Evolutionary conservation across 2,113 vertebrate species (phyloP).

Genomic region (Crocuta crocuta): DNA sequence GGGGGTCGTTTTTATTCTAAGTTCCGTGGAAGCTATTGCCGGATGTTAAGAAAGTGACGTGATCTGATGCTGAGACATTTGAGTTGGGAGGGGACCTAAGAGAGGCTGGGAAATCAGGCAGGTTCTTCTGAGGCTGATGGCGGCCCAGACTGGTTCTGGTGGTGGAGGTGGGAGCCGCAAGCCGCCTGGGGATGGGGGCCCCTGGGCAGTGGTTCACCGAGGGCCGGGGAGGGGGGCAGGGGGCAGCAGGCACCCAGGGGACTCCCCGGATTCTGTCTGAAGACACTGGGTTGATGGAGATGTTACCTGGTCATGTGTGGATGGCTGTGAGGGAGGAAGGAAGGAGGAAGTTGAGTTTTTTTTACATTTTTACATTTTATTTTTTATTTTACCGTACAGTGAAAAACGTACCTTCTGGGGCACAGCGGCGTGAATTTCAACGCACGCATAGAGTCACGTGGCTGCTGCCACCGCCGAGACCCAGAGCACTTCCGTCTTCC

Average conservation of each 20-base stretch:
- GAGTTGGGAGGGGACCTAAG: not conserved
- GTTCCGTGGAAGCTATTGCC: not conserved
- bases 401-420: not conserved
- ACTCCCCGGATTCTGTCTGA: not conserved
- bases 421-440: not conserved
- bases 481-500: not conserved
- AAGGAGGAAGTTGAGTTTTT: not conserved
- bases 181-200: not conserved
- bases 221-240: too few species aligned
- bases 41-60: not conserved
- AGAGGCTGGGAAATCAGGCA: not conserved
- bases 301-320: not conserved
- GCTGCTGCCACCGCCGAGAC: accelerated
- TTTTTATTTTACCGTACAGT: not conserved
- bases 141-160: not conserved
- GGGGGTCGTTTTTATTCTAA: not conserved
- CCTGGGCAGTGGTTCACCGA: not conserved
- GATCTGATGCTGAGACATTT: not conserved
- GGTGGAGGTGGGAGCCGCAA: accelerated
- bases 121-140: accelerated
- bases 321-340: not conserved
- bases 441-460: not conserved
- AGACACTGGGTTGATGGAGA: not conserved
- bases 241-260: not conserved
- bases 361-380: not conserved